Conservation (phyloP, 2,797 vertebrate genomes). For the Peromyscus eremicus region DNA sequence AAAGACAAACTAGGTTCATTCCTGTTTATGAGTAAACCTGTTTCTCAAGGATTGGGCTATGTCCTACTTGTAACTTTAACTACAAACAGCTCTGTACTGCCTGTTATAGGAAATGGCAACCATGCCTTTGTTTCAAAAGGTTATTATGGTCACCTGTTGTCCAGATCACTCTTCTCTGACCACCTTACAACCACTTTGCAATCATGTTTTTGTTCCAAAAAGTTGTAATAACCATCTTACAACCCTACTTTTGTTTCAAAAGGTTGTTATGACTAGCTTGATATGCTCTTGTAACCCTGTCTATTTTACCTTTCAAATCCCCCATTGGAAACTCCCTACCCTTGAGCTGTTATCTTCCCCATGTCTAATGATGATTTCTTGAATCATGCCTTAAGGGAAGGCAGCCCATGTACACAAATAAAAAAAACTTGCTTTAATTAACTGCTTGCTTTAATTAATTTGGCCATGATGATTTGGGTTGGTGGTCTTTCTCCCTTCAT, state of each 20-base stretch:
- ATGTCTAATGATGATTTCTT: neutral
- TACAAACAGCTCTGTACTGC: too few relatives aligned
- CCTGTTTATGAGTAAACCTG: neutral
- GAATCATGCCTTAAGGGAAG: neutral
- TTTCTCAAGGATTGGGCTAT: neutral
- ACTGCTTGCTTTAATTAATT: neutral
- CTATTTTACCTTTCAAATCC: neutral
- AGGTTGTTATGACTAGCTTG: neutral
- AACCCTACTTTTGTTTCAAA: neutral
- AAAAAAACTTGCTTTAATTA: neutral
- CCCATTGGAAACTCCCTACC: neutral
- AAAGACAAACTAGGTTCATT: neutral
- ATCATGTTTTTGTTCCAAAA: neutral
- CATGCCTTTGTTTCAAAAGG: neutral
- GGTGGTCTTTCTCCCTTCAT: neutral
- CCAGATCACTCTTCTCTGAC: neutral
- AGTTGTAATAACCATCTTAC: neutral
- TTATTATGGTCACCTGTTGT: neutral
- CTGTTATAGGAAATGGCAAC: neutral
- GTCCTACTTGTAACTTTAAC: neutral
- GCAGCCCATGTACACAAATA: neutral
- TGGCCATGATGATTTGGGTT: neutral
- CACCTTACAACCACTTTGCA: neutral
- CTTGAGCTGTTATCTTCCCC: neutral
- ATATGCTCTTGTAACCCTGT: neutral